Percentiles rank a stretch among this genome's conserved stretches.
These are phyloP conservation scores for Butorides virescens DNA, from an alignment of 2,113 vertebrate genomes.

Conservation along the genomic window DNA sequence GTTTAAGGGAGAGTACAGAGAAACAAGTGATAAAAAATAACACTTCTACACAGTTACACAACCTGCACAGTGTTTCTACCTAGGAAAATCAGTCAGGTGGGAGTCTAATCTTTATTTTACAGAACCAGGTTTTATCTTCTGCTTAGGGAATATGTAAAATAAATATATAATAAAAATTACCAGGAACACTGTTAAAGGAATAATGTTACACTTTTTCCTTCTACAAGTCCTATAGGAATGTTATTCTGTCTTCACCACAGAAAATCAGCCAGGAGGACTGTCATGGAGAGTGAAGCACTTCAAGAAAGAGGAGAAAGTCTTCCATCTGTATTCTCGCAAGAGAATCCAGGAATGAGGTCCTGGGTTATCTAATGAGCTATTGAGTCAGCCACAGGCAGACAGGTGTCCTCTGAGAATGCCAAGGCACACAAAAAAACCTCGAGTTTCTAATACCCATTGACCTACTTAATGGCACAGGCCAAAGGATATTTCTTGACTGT, in stretches of 20 bases:
- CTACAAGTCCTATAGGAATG: constrained; percentile 12
- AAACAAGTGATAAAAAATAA: background rate
- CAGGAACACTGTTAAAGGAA: background rate
- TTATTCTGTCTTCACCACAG: background rate
- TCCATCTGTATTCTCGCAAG: background rate
- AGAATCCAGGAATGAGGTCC: background rate
- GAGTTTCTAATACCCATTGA: background rate
- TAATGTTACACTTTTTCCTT: background rate
- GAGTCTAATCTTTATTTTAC: constrained; percentile 11
- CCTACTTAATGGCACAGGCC: background rate
- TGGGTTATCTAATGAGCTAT: background rate
- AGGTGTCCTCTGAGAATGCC: background rate
- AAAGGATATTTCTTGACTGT: background rate
- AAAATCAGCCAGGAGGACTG: background rate
- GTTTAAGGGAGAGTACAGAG: background rate
- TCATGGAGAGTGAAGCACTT: background rate
- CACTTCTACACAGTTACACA: background rate
- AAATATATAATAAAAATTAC: background rate
- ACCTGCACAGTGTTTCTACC: background rate
- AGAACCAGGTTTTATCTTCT: background rate
- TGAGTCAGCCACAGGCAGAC: background rate
- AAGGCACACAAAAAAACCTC: background rate
- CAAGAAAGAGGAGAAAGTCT: background rate
- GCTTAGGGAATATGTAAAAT: constrained; percentile 3
- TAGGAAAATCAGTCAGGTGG: background rate